Evolutionary conservation across 1,140 invertebrate species (phyloP), one percentile per base, ranked within the genome.

Genomic region (Calephelis nemesis): DNA sequence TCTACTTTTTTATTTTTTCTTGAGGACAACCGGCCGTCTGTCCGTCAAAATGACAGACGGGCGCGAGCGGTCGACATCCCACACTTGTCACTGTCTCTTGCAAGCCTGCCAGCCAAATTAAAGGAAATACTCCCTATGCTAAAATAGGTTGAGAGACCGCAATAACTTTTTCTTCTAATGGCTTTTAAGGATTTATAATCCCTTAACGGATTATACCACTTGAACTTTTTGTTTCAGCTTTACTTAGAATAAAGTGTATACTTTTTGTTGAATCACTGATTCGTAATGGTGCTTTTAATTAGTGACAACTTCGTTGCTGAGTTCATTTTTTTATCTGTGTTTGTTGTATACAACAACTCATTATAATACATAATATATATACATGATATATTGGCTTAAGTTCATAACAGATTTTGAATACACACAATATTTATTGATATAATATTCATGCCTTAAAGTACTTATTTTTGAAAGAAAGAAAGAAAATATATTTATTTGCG

Each of bases 61-160:
- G 79, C 83, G 81, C 75, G 79, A 80, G 72, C 75, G 52, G 58
- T 58, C 72, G 77, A 82, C 83, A 76, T 77, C 75, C 75, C 80
- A 76, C 77, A 84, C 81, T 84, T 84, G 83, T 87, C 87, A 85
- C 74, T 74, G 73, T 81, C 76, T 75, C 78, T 73, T 64, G 81
- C 79, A 82, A 83, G 83, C 79, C 19, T 58, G 54, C 54, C 54
- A 58, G 81, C 80, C 81, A 85, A 88, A 88, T 85, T 90, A 86
- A 87, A 85, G 73, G 74, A 87, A 88, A 84, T 83, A 67, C 75
- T 69, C 69, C 54, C 69, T 75, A 76, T 65, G 79, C 68, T 76
- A 73, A 79, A 79, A 84, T 81, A 85, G 78, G 76, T 75, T 72
- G 74, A 77, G 42, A 72, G 63, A 68, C 49, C 15, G 70, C 70